A percentile compares a stretch with the other conserved stretches of the same genome.
Conservation (phyloP, 2,113 vertebrate species). For the Muntiacus reevesi region DNA sequence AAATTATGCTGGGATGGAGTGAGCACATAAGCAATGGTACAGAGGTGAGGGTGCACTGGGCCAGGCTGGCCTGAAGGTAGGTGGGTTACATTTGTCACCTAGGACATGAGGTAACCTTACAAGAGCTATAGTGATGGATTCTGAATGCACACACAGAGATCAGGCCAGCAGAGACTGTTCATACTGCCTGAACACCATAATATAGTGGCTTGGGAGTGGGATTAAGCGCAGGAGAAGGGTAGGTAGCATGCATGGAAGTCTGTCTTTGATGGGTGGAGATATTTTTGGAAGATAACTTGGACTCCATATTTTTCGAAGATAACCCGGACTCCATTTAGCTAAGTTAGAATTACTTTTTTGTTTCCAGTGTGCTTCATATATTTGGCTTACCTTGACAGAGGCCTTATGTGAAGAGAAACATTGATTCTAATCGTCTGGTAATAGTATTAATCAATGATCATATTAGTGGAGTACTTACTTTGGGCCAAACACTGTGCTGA, state of each 20-base stretch:
- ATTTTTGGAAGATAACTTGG: not conserved
- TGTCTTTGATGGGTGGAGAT: not conserved
- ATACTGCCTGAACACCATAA: fast-evolving
- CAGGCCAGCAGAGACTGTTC: not conserved
- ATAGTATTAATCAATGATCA: not conserved
- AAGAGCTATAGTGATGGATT: not conserved
- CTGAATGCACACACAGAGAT: not conserved
- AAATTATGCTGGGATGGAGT: not conserved
- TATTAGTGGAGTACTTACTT: not conserved
- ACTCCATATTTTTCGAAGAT: not conserved
- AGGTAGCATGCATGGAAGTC: not conserved
- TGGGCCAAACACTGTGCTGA: not conserved
- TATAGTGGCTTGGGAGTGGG: not conserved
- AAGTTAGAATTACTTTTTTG: not conserved
- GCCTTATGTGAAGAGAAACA: not conserved
- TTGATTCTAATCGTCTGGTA: not conserved
- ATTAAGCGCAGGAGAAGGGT: not conserved
- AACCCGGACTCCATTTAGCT: not conserved
- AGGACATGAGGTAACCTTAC: not conserved
- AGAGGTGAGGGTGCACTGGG: not conserved
- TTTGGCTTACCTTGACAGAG: not conserved
- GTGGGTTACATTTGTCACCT: not conserved
- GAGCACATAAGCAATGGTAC: too few relatives aligned
- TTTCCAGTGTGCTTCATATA: not conserved
- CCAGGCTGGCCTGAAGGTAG: not conserved